phyloP scores from a whole-genome alignment of 2,888 invertebrate genomes.

The Papilio demoleus region DNA sequence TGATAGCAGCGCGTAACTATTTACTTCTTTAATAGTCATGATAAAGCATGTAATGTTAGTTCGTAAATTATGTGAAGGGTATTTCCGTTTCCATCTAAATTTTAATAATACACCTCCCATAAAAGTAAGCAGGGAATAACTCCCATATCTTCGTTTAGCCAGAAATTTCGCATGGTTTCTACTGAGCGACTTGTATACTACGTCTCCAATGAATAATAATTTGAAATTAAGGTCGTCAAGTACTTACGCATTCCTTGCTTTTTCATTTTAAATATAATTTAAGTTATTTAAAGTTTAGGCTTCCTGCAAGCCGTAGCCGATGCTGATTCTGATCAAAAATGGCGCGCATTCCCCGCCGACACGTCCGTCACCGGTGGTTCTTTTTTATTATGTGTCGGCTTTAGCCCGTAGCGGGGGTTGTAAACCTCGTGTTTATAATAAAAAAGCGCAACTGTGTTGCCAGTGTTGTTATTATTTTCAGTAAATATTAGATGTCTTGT shows the following conservation, averaged over 20 bases:
- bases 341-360: conserved; percentile 57
- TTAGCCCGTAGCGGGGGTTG: conserved; percentile 51
- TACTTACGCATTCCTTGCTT: too few relatives aligned
- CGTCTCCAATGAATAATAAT: too few relatives aligned
- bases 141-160: too few relatives aligned
- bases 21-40: conserved; percentile 8
- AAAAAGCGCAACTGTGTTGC: conserved; percentile 30
- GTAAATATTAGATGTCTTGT: neutral
- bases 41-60: conserved; percentile 23
- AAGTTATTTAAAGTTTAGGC: conserved; percentile 1
- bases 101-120: too few relatives aligned
- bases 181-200: neutral
- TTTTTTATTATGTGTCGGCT: conserved; percentile 51
- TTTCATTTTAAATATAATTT: neutral
- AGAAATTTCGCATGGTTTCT: neutral
- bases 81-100: too few relatives aligned
- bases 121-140: too few relatives aligned
- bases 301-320: conserved; percentile 23
- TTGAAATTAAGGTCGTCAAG: neutral
- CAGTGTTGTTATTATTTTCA: conserved; percentile 10
- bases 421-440: conserved; percentile 34
- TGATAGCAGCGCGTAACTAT: conserved; percentile 18
- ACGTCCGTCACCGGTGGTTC: conserved; percentile 47
- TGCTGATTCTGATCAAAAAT: conserved; percentile 42
- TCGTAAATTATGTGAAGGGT: neutral